Base-by-base conservation (phyloP, 2,888 invertebrate species). In the Aphodius sticticus region DNA sequence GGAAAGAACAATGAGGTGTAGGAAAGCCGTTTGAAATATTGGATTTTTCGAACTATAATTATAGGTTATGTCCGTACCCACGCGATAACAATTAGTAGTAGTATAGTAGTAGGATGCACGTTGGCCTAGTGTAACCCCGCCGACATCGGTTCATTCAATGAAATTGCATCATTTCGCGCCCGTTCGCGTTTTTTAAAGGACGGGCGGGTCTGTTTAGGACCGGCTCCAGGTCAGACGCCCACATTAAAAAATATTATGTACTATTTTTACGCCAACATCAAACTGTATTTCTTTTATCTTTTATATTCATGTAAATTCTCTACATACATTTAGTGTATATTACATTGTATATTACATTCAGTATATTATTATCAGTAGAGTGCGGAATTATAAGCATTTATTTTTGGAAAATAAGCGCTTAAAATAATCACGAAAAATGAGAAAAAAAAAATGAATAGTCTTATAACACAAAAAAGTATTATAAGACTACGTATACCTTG, bases 41-140 rank as follows among this genome's bases (percentile, higher is more conserved):
- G 53, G 53, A 53, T 53, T 53, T 53, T 53, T 53, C 12, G 53
- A 9, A 53, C 3, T 53, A 12, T 53, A 53, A 53, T 53, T 53
- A 53, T 53, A 53, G 53, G 53, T 53, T 53, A 53, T 53, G 53
- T 53, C 53, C 12, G 53, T 53, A 53, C 53, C 53, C 53, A 53
- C 53, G 53, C 53, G 53, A 53, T 53, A 53, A 53, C 53, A 53
- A 53, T 53, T 53, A 53, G 53, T 53, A 53, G 53, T 53, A 53
- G 53, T 53, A 53, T 53, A 53, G 53, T 53, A 53, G 53, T 53
- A 53, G 53, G 53, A 53, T 53, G 53, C 53, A 53, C 53, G 53
- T 53, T 53, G 53, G 53, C 53, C 53, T 53, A 53, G 53, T 53
- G 53, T 53, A 53, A 53, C 53, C 53, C 53, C 53, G 53, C 53